Evolutionary conservation across 2,797 vertebrate species (phyloP), one percentile per base, ranked within the genome.

Genomic region (Moxostoma hubbsi): DNA sequence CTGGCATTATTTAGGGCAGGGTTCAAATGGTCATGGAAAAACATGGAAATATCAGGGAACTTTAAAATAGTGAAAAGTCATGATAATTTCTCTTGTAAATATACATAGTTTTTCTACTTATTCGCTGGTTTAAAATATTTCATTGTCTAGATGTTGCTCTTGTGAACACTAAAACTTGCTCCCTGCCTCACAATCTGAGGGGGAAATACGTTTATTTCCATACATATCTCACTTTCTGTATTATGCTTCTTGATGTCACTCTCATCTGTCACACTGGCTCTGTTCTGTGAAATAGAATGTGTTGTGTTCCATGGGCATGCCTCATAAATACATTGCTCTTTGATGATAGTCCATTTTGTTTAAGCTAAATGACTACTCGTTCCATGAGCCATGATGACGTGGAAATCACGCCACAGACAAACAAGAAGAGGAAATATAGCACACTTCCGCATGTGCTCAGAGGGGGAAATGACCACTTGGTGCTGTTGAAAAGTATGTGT

Each of bases 391-490:
- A 46, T 9, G 1, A n/a, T 12, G 51, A 10, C 50, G 16, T 12
- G 54, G 75, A 49, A 77, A 18, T 43, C 43, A 18, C 24, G 1
- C 55, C 67, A 58, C 43, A 24, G 13, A 55, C 70, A 75, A 71
- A 71, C 82, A 69, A 69, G 59, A 82, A 77, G 45, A 79, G 82
- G 75, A 86, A 84, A 72, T 61, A 46, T 54, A 18, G 43, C 61
- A 75, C 7, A 16, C 12, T 51, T 73, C 49, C 6, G 57, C 64
- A 36, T 65, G 81, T 62, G 68, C 18, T 66, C 49, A 18, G 67
- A 77, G 55, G 61, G 51, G 67, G 71, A 78, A 78, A 74, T 75
- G 43, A 53, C 51, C 47, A 54, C 47, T 81, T 74, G 46, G 70
- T 11, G n/a, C 10, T 54, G 47, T 57, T 64, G 73, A 53, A 77